Evolutionary conservation across 2,113 vertebrate species (phyloP).

Genomic region (Pseudolaguvia tuberculata): DNA sequence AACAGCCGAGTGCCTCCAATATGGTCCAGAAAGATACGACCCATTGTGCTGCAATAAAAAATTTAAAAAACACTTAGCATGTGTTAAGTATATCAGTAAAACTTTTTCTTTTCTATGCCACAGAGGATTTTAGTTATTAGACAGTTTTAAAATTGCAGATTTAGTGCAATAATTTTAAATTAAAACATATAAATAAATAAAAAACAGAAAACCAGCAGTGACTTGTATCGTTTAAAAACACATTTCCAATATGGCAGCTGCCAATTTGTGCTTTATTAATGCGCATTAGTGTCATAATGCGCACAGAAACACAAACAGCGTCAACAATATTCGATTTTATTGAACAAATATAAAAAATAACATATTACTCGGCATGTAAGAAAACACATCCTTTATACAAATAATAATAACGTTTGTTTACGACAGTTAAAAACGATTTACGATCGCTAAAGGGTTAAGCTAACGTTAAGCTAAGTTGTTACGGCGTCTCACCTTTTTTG

Average conservation of each 20-base stretch:
- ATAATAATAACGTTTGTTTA: not conserved
- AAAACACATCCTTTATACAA: not conserved
- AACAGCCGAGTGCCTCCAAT: constrained; percentile 97
- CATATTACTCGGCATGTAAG: not conserved
- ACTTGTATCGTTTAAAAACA: too few species aligned
- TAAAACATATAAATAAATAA: too few species aligned
- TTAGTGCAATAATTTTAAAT: too few species aligned
- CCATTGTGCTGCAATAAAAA: constrained; percentile 68
- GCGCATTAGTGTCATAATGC: not conserved
- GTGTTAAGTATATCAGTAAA: not conserved
- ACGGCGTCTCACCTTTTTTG: constrained; percentile 24
- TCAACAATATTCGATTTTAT: not conserved
- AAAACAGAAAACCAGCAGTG: too few species aligned
- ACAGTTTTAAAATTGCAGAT: not conserved
- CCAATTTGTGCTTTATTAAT: not conserved
- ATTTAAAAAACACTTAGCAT: too few species aligned
- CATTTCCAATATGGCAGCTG: not conserved
- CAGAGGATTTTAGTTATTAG: not conserved
- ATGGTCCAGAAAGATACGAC: constrained; percentile 95
- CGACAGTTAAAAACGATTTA: not conserved
- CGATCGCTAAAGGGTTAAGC: not conserved
- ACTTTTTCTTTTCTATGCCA: not conserved
- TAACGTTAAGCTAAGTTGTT: not conserved
- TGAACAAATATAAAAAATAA: not conserved
- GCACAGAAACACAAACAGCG: not conserved